Percentiles rank a stretch among this genome's conserved stretches.
phyloP scores from a whole-genome alignment of 1,140 invertebrate genomes.

The Brachionus angularis region DNA sequence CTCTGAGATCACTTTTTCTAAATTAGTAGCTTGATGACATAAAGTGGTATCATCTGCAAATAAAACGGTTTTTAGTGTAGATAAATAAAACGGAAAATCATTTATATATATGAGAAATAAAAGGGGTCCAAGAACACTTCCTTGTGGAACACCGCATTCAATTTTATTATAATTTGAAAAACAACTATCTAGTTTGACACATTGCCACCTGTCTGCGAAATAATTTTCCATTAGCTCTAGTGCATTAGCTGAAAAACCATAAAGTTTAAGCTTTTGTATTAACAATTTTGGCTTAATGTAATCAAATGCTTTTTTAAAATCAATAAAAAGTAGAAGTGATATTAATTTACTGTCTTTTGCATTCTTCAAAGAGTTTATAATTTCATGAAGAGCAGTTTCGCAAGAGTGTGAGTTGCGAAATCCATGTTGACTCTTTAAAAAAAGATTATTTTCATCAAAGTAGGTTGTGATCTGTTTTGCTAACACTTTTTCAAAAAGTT shows the following conservation, averaged over 20 bases:
- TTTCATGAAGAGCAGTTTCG: background rate
- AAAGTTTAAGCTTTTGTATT: too few species aligned
- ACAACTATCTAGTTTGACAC: background rate
- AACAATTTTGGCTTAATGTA: too few species aligned
- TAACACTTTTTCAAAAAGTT: background rate
- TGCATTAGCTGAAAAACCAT: too few species aligned
- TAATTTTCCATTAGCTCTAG: too few species aligned
- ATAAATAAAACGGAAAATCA: background rate
- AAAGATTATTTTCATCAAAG: too few species aligned
- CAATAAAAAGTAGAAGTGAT: background rate
- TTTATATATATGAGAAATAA: background rate
- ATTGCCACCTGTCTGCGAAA: background rate
- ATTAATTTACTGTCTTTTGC: background rate
- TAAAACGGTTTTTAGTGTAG: background rate
- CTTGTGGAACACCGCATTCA: background rate
- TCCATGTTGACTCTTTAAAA: background rate
- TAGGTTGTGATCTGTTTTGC: slow-evolving; percentile 8
- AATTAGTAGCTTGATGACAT: too few species aligned
- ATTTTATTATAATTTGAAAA: background rate
- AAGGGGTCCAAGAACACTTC: too few species aligned
- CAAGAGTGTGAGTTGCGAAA: background rate
- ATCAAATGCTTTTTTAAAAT: slow-evolving; percentile 11
- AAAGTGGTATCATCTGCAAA: background rate
- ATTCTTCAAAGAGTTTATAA: background rate
- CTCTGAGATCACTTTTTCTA: too few species aligned